These are phyloP conservation scores for Cheilosia soror DNA, from an alignment of 2,888 invertebrate species.

Conservation along the genomic window DNA sequence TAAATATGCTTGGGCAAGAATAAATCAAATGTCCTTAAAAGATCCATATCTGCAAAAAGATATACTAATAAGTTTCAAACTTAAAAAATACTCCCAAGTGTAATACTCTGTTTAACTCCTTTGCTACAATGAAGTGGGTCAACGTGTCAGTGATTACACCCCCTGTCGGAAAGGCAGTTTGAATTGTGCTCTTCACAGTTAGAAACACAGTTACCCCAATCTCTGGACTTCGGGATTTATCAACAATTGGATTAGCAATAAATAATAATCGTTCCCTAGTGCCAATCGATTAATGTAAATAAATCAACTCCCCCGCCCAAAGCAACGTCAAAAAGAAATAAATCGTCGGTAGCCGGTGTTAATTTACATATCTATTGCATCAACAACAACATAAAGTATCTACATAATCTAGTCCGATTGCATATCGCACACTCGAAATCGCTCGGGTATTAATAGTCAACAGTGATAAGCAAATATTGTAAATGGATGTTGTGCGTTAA, in stretches of 20 bases:
- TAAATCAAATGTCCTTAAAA: background rate
- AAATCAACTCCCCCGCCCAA: constrained; percentile 6
- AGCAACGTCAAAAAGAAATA: background rate
- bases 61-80: background rate
- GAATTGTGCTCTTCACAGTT: background rate
- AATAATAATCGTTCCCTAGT: constrained; percentile 24
- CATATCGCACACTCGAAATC: constrained; percentile 38
- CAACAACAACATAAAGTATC: constrained; percentile 34
- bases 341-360: constrained; percentile 26
- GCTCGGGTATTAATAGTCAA: constrained; percentile 34
- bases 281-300: constrained; percentile 35
- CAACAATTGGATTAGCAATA: constrained; percentile 37
- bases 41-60: background rate
- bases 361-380: constrained; percentile 45
- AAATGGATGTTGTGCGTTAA: constrained; percentile 21
- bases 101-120: background rate
- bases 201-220: background rate
- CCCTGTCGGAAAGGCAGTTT: background rate
- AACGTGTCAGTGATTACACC: constrained; percentile 24
- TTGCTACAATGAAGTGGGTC: constrained; percentile 31
- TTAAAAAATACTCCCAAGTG: background rate
- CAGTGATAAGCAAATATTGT: constrained; percentile 57
- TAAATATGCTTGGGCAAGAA: background rate
- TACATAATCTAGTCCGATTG: constrained; percentile 52
- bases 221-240: background rate